phyloP scores from a whole-genome alignment of 2,113 vertebrate genomes.

The Hassar affinis region DNA sequence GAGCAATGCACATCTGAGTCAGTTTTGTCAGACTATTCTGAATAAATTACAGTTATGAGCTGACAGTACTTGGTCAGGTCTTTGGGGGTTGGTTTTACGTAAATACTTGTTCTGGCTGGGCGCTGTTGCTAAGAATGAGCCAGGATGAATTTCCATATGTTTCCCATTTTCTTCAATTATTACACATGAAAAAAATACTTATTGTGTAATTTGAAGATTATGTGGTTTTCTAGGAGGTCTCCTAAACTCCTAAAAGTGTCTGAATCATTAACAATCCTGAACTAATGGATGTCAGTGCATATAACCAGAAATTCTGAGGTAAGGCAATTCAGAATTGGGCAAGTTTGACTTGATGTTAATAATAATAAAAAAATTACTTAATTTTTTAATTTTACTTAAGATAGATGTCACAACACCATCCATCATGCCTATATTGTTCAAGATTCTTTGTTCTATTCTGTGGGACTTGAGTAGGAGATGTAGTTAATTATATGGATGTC shows the following conservation, averaged over 20 bases:
- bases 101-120: background rate
- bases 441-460: slow-evolving; percentile 25
- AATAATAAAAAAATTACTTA: slow-evolving; percentile 57
- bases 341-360: slow-evolving; percentile 47
- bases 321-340: background rate
- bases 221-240: background rate
- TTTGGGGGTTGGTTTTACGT: background rate
- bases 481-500: slow-evolving; percentile 31
- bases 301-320: slow-evolving; percentile 5
- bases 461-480: slow-evolving; percentile 32
- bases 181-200: background rate
- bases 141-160: background rate
- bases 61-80: background rate
- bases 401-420: slow-evolving; percentile 47
- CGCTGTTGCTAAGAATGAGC: background rate
- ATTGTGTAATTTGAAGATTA: background rate
- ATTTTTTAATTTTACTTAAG: slow-evolving; percentile 28
- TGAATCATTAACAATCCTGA: slow-evolving; percentile 35
- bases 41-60: background rate
- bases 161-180: background rate
- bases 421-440: slow-evolving; percentile 24
- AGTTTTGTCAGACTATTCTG: background rate
- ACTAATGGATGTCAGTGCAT: slow-evolving; percentile 8
- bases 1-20: background rate
- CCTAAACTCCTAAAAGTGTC: background rate